A percentile compares a stretch with the other conserved stretches of the same genome.
These are phyloP conservation scores for Syndactyla subalaris DNA, from an alignment of 2,797 vertebrate species.

Conservation along the genomic window DNA sequence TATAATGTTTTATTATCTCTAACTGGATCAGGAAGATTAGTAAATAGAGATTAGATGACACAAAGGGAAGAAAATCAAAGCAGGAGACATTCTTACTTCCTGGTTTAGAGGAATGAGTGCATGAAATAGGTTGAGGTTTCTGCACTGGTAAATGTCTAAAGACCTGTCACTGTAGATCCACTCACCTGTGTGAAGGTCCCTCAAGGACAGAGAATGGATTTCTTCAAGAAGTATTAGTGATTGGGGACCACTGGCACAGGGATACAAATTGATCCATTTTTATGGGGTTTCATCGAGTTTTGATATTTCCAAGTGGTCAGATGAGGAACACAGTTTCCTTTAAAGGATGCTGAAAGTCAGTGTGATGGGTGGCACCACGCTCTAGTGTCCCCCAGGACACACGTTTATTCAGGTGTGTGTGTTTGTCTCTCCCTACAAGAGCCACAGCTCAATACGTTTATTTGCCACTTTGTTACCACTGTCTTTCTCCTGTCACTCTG, in stretches of 20 bases:
- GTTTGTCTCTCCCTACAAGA: not conserved
- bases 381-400: not conserved
- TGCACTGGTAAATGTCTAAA: not conserved
- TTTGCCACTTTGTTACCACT: not conserved
- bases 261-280: not conserved
- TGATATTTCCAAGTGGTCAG: not conserved
- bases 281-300: not conserved
- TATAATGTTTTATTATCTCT: not conserved
- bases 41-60: slow-evolving; percentile 17
- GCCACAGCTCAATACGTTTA: not conserved
- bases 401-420: not conserved
- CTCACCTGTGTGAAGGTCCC: not conserved
- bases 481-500: not conserved
- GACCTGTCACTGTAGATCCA: not conserved
- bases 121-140: not conserved
- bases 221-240: not conserved
- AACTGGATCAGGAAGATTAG: not conserved
- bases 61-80: slow-evolving; percentile 16
- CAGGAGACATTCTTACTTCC: not conserved
- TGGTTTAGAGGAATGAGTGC: not conserved
- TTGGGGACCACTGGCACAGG: fast-evolving
- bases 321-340: not conserved
- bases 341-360: not conserved
- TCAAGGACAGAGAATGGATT: not conserved
- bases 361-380: not conserved